Conservation (phyloP, 1,140 invertebrate genomes). For the Drosophila leontia region DNA sequence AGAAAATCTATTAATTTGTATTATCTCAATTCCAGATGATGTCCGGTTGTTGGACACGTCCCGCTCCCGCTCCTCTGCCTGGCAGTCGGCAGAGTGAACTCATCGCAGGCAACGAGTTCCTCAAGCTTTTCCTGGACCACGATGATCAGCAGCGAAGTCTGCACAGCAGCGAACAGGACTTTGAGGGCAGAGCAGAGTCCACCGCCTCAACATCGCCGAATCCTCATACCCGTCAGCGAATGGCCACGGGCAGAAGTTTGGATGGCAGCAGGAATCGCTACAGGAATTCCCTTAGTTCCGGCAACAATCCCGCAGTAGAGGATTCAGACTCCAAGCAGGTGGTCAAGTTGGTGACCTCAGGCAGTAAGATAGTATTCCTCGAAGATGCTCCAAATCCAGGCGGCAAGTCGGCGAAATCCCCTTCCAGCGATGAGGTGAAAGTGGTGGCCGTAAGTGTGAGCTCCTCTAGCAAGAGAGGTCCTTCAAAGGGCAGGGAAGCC, state of each 20-base stretch:
- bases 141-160: conserved; percentile 73
- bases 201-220: conserved; percentile 5
- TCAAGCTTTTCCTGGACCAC: conserved; percentile 78
- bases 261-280: conserved; percentile 62
- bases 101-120: conserved; percentile 83
- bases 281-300: conserved; percentile 53
- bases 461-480: conserved; percentile 72
- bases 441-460: conserved; percentile 81
- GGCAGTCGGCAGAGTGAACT: conserved; percentile 69
- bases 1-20: too few species aligned
- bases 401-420: conserved; percentile 26
- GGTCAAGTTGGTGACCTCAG: conserved; percentile 74
- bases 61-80: conserved; percentile 38
- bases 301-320: conserved; percentile 22
- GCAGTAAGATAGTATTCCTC: conserved; percentile 83
- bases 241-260: conserved; percentile 56
- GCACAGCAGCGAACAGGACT: conserved; percentile 62
- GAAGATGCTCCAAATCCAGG: conserved; percentile 59
- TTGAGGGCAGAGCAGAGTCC: conserved; percentile 44
- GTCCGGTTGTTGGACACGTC: conserved; percentile 52
- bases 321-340: conserved; percentile 49
- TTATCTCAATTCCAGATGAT: conserved; percentile 59
- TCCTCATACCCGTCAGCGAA: conserved; percentile 20
- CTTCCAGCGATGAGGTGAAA: conserved; percentile 70
- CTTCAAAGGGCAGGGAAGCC: conserved; percentile 18